A percentile compares a stretch with the other conserved stretches of the same genome.
Conservation (phyloP, 2,888 invertebrate genomes). For the Mythimna vitellina region DNA sequence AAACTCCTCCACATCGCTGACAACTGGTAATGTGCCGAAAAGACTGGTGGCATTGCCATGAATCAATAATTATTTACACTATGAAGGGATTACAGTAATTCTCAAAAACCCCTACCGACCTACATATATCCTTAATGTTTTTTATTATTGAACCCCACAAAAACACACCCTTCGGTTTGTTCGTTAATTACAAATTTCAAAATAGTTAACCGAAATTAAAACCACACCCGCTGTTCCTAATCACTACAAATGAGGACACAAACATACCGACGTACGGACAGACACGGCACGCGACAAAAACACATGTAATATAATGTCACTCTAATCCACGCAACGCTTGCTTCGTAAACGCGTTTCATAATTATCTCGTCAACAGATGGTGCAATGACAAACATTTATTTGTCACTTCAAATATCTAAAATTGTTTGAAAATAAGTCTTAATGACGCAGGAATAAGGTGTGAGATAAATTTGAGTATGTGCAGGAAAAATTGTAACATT, state of each 20-base stretch:
- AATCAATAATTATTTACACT: no score
- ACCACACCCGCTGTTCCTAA: constrained; percentile 35
- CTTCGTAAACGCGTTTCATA: constrained; percentile 65
- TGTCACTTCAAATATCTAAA: background rate
- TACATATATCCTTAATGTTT: background rate
- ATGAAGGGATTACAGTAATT: no score
- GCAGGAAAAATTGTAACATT: constrained; percentile 40
- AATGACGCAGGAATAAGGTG: constrained; percentile 14
- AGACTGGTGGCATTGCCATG: no score
- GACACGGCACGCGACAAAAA: constrained; percentile 49
- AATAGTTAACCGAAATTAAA: constrained; percentile 45
- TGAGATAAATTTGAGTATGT: background rate
- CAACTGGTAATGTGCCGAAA: no score
- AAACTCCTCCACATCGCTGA: no score
- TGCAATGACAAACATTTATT: constrained; percentile 29
- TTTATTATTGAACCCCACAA: background rate
- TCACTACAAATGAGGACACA: constrained; percentile 49
- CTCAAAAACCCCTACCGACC: no score
- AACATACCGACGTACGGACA: constrained; percentile 34
- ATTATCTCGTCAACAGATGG: constrained; percentile 59
- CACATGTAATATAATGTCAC: constrained; percentile 63
- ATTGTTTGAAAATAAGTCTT: constrained; percentile 36
- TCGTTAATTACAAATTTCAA: background rate
- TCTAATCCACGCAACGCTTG: constrained; percentile 50
- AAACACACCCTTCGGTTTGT: background rate